Evolutionary conservation across 2,113 vertebrate species (phyloP).

Genomic region (Cygnus atratus): DNA sequence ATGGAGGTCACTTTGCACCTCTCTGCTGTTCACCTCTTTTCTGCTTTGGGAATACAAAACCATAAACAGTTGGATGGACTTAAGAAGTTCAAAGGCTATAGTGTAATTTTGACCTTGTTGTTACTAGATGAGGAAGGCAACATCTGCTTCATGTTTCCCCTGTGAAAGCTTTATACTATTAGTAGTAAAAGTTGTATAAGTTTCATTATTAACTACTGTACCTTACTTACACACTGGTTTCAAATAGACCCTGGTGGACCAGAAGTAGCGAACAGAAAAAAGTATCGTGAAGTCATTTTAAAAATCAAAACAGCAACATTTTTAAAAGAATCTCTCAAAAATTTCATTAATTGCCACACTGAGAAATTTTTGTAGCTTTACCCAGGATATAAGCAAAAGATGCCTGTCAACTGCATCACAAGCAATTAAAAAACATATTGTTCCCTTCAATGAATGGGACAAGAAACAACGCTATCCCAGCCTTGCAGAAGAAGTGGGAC

Average conservation of each 20-base stretch:
- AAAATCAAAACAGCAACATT: neutral
- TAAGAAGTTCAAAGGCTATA: neutral
- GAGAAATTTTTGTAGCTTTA: neutral
- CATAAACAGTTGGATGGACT: neutral
- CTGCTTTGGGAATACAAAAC: neutral
- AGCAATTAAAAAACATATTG: neutral
- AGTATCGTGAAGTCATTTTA: neutral
- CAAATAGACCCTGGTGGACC: neutral
- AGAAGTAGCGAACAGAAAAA: neutral
- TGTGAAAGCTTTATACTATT: neutral
- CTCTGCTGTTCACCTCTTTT: neutral
- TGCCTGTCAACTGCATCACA: neutral
- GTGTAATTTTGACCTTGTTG: neutral
- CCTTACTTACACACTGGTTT: neutral
- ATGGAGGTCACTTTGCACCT: neutral
- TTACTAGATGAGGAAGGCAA: neutral
- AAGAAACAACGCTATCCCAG: neutral
- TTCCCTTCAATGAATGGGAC: neutral
- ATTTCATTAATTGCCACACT: neutral
- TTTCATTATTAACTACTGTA: neutral
- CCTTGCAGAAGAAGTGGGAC: neutral
- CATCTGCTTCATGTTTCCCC: neutral
- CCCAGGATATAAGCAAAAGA: neutral
- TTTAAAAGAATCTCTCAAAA: neutral
- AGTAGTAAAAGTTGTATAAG: neutral